Evolutionary conservation across 2,113 vertebrate genomes (phyloP).

Genomic region (Macaca fascicularis): DNA sequence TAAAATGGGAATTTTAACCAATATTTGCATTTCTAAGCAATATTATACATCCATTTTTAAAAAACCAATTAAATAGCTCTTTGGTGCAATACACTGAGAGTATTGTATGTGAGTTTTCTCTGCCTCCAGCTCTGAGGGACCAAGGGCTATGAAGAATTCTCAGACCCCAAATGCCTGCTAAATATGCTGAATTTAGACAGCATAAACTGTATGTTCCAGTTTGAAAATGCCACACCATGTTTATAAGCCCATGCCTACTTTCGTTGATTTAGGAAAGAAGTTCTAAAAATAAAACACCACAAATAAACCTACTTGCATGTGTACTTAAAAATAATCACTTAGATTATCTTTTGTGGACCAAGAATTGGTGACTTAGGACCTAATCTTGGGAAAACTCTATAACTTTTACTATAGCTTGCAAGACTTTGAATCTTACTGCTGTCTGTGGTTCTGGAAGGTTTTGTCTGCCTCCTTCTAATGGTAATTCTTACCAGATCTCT

Average conservation of each 20-base stretch:
- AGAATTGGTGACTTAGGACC: background rate
- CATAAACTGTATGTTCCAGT: background rate
- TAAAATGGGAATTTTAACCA: background rate
- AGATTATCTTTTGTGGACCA: background rate
- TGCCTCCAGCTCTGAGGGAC: background rate
- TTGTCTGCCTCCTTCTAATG: background rate
- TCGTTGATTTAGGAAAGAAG: constrained; percentile 41
- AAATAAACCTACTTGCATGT: constrained; percentile 7
- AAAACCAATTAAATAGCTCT: background rate
- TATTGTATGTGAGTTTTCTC: background rate
- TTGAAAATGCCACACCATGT: constrained; percentile 26
- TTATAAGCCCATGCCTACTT: constrained; percentile 21
- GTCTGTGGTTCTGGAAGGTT: background rate
- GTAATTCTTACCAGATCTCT: constrained; percentile 37
- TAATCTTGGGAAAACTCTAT: background rate
- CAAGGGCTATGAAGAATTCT: background rate
- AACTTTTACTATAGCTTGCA: background rate
- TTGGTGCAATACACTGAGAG: background rate
- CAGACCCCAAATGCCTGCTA: background rate
- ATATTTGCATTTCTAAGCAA: background rate
- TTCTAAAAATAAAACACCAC: constrained; percentile 53
- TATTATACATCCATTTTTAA: background rate
- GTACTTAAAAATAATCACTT: background rate
- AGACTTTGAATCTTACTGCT: background rate
- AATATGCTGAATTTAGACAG: constrained; percentile 35